Conservation (phyloP, 2,888 invertebrate genomes). For the Callimorpha dominula region DNA sequence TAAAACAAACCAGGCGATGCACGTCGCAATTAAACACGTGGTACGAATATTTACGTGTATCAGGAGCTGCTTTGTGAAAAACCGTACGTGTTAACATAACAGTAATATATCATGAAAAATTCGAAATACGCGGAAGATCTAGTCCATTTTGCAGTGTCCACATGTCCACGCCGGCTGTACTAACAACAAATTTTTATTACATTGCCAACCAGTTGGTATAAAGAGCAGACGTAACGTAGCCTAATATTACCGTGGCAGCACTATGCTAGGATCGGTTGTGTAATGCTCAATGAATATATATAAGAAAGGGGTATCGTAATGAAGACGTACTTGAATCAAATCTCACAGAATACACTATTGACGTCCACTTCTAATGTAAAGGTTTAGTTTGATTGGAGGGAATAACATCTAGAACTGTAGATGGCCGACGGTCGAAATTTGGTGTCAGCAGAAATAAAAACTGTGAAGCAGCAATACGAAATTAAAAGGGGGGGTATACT, state of each 20-base stretch:
- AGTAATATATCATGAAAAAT: background rate
- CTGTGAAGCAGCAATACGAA: too few relatives aligned
- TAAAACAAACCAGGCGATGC: background rate
- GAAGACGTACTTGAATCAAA: too few relatives aligned
- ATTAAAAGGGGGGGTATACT: too few relatives aligned
- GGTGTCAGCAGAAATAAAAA: too few relatives aligned
- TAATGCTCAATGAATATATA: background rate
- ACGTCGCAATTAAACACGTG: constrained; percentile 13
- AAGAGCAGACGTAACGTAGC: background rate
- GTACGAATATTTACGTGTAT: background rate
- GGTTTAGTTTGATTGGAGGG: too few relatives aligned
- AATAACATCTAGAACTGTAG: too few relatives aligned
- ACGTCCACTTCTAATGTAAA: too few relatives aligned
- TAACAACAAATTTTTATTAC: background rate
- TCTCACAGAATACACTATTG: too few relatives aligned
- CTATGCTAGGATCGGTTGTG: background rate
- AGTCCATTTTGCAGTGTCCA: background rate
- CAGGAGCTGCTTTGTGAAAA: background rate
- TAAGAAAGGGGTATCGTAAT: too few relatives aligned
- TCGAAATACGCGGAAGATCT: background rate
- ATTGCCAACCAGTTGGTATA: background rate
- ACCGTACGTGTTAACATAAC: background rate
- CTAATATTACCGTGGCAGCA: too few relatives aligned
- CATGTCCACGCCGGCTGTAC: background rate
- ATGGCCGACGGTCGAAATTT: too few relatives aligned